Percentiles rank a stretch among this genome's conserved stretches.
phyloP scores from a whole-genome alignment of 2,113 vertebrate genomes.

The Myodes glareolus region DNA sequence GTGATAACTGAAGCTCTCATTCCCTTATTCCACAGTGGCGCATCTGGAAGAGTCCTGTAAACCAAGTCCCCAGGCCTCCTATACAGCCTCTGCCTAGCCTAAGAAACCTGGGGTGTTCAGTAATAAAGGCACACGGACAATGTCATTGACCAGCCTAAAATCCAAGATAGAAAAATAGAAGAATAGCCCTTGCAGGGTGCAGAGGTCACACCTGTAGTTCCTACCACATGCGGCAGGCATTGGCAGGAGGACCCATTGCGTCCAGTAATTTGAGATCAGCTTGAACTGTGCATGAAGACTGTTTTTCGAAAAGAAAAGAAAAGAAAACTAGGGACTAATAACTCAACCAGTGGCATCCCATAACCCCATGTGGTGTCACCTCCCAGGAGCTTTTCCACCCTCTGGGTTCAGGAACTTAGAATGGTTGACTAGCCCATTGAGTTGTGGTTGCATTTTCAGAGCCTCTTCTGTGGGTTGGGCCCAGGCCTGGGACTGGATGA shows the following conservation, averaged over 20 bases:
- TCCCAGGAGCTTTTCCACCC: neutral
- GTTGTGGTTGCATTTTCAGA: neutral
- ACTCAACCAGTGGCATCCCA: neutral
- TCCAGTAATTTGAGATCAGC: neutral
- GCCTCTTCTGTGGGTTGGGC: neutral
- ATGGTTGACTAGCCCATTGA: no score
- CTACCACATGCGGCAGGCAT: neutral
- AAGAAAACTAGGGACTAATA: neutral
- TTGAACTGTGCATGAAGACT: neutral
- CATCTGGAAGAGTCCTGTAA: neutral
- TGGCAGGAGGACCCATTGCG: neutral
- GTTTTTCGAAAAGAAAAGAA: neutral
- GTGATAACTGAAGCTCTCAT: accelerated
- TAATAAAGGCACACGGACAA: no score
- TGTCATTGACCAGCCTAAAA: neutral
- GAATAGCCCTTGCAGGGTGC: neutral
- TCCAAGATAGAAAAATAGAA: neutral
- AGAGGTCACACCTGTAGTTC: neutral
- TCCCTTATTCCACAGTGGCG: neutral
- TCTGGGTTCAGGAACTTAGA: accelerated
- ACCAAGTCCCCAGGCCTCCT: neutral
- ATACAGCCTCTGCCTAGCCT: neutral
- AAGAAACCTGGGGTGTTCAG: neutral
- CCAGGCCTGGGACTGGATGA: neutral
- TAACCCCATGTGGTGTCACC: neutral